Conservation (phyloP, 2,113 vertebrate genomes). For the Pseudorectes ferrugineus region DNA sequence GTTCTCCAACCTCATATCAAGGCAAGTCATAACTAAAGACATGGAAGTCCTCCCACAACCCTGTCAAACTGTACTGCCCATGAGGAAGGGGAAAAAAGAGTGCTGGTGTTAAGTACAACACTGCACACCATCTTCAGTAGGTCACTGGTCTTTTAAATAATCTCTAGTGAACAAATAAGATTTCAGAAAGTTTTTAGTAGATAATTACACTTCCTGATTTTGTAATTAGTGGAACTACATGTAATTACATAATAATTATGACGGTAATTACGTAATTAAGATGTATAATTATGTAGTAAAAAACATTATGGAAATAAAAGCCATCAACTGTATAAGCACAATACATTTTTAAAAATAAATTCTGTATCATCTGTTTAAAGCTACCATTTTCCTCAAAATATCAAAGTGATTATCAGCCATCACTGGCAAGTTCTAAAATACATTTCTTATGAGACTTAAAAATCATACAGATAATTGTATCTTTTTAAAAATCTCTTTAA, state of each 20-base stretch:
- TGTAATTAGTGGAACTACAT: conserved; percentile 85
- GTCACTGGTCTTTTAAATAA: conserved; percentile 78
- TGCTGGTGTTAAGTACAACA: background rate
- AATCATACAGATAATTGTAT: conserved; percentile 60
- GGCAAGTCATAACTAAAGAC: background rate
- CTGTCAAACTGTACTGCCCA: background rate
- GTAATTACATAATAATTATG: conserved; percentile 87
- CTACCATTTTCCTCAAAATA: conserved; percentile 77
- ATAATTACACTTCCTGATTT: conserved; percentile 86
- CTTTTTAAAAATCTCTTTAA: conserved; percentile 29
- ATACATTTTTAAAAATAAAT: conserved; percentile 83
- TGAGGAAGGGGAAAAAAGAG: background rate
- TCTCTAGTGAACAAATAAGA: conserved; percentile 78
- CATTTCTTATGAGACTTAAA: conserved; percentile 63
- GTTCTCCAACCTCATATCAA: background rate
- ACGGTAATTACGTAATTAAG: conserved; percentile 85
- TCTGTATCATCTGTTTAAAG: conserved; percentile 76
- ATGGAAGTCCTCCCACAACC: background rate
- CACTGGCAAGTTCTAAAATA: conserved; percentile 72
- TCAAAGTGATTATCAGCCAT: conserved; percentile 75
- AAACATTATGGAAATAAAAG: conserved; percentile 86
- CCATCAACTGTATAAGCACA: conserved; percentile 82
- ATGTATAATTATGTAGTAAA: conserved; percentile 87
- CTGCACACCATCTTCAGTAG: conserved; percentile 51
- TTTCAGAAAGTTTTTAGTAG: conserved; percentile 83